Conservation (phyloP, 2,797 vertebrate genomes). For the Cebuella pygmaea region DNA sequence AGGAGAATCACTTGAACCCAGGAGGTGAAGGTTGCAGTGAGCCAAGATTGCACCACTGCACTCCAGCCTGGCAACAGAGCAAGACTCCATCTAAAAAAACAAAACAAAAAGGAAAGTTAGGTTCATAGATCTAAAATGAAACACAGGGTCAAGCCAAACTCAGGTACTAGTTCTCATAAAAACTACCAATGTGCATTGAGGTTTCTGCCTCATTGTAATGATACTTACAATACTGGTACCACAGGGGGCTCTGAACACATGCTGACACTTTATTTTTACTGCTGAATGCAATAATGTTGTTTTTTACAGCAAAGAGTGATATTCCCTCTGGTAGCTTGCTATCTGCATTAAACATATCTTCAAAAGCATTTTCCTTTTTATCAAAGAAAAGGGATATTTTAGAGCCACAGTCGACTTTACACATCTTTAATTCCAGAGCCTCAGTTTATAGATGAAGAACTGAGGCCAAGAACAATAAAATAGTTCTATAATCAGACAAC, state of each 20-base stretch:
- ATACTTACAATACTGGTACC: neutral
- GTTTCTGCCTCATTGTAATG: neutral
- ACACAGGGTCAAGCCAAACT: neutral
- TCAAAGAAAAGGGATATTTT: neutral
- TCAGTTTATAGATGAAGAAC: slow-evolving; percentile 22
- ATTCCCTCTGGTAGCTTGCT: neutral
- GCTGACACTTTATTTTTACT: neutral
- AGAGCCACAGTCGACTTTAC: neutral
- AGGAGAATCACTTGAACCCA: neutral
- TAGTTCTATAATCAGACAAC: neutral
- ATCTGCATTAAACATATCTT: neutral
- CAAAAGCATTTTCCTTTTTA: neutral
- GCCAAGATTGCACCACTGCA: neutral
- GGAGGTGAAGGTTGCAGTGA: neutral
- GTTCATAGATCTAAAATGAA: neutral
- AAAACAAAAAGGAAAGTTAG: neutral
- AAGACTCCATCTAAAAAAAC: neutral
- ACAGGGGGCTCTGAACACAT: neutral
- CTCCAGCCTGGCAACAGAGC: neutral
- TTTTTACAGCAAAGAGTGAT: neutral
- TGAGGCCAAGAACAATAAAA: neutral
- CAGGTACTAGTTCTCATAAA: neutral
- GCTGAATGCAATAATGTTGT: neutral
- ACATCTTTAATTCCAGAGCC: neutral
- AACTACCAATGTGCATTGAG: neutral